Percentiles rank a stretch among this genome's conserved stretches.
phyloP scores from a whole-genome alignment of 2,113 vertebrate species.

The Edolisoma coerulescens region DNA sequence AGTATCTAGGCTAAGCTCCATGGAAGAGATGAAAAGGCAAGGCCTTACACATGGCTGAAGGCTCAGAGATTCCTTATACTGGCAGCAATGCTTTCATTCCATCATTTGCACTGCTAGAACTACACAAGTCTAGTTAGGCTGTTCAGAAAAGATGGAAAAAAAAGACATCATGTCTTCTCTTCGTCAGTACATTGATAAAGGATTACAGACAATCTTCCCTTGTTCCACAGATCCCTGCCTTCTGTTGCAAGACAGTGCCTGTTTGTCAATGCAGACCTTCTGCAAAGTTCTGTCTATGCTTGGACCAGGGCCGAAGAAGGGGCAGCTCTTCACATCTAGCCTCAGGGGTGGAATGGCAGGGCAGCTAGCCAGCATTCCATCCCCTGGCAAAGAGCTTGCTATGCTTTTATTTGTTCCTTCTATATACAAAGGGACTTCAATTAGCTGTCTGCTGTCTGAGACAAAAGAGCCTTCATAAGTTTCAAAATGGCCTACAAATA shows the following conservation, averaged over 20 bases:
- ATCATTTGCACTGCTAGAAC: not conserved
- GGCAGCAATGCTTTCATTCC: not conserved
- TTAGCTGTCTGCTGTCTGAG: not conserved
- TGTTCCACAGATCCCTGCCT: not conserved
- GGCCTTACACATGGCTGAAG: not conserved
- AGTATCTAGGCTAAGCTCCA: not conserved
- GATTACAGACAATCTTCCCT: not conserved
- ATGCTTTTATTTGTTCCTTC: not conserved
- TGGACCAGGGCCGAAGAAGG: not conserved
- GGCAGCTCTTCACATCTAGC: not conserved
- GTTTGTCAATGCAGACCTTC: not conserved
- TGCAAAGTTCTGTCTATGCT: not conserved
- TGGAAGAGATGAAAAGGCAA: not conserved
- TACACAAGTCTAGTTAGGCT: not conserved
- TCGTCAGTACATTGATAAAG: not conserved
- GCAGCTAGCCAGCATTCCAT: not conserved
- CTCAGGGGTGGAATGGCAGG: not conserved
- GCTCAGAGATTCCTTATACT: not conserved
- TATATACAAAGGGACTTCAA: conserved; percentile 4
- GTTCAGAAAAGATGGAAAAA: not conserved
- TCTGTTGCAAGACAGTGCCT: not conserved
- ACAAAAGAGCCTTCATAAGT: conserved; percentile 34
- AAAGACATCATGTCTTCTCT: not conserved
- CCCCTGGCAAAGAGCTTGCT: not conserved
- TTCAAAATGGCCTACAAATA: not conserved